Conservation (phyloP, 2,888 invertebrate genomes). For the Aproaerema taeniolella region DNA sequence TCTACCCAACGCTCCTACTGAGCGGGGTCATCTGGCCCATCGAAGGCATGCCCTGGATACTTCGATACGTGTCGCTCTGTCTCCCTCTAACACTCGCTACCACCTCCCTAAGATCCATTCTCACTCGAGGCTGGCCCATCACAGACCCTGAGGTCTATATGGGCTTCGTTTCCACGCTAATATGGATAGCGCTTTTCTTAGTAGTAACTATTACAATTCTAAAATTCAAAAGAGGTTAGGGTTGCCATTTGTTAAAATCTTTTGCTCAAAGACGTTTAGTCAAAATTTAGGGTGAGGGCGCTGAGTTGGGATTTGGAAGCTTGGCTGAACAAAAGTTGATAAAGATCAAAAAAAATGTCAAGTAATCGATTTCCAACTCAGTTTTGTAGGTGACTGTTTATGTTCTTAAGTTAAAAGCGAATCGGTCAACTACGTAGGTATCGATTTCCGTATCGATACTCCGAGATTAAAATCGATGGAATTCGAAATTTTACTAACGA, state of each 20-base stretch:
- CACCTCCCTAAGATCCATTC: constrained; percentile 90
- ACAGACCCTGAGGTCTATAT: constrained; percentile 89
- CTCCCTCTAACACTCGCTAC: constrained; percentile 95
- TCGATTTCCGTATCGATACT: no score
- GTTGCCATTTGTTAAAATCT: not conserved
- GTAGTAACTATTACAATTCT: constrained; percentile 88
- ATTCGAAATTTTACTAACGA: no score
- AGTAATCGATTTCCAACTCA: no score
- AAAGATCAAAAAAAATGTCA: no score
- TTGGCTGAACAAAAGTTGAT: no score
- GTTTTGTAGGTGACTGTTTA: no score
- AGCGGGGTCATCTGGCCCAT: constrained; percentile 98
- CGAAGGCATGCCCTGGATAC: constrained; percentile 93
- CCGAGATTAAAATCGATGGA: no score
- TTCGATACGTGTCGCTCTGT: constrained; percentile 89
- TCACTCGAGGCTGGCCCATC: constrained; percentile 92
- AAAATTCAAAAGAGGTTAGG: constrained; percentile 87
- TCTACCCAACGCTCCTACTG: constrained; percentile 94
- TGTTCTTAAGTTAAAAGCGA: no score
- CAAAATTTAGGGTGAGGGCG: constrained; percentile 13
- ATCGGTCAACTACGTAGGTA: no score
- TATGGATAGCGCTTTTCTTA: constrained; percentile 91
- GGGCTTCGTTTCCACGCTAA: constrained; percentile 90
- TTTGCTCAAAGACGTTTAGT: constrained; percentile 16
- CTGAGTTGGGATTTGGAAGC: no score